Percentiles rank a stretch among this genome's conserved stretches.
phyloP scores from a whole-genome alignment of 92 coral and sea anemone species.

The Palythoa grandiflora region DNA sequence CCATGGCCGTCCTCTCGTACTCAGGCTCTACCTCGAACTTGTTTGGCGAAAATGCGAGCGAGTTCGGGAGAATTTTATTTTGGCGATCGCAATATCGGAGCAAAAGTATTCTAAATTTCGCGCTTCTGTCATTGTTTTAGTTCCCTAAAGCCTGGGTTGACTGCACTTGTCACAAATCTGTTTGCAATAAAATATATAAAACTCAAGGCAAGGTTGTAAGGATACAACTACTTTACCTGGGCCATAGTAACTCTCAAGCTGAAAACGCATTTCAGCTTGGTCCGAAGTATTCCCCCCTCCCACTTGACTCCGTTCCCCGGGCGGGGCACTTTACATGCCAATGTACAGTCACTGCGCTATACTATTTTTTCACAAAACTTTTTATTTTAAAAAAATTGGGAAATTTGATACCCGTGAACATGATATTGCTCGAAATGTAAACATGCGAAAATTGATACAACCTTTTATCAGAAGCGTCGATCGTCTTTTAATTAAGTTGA shows the following conservation, averaged over 20 bases:
- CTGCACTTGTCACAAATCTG: slow-evolving; percentile 26
- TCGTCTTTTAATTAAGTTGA: neutral
- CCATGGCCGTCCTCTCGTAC: too few species aligned
- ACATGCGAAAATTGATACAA: neutral
- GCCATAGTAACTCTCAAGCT: slow-evolving; percentile 6
- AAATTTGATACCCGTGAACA: slow-evolving; percentile 23
- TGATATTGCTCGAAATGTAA: slow-evolving; percentile 31
- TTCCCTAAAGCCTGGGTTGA: slow-evolving; percentile 5
- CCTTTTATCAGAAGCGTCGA: neutral
- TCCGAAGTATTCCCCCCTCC: neutral
- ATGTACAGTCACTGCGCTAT: slow-evolving; percentile 6
- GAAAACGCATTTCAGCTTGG: neutral
- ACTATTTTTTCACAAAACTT: neutral
- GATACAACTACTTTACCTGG: slow-evolving; percentile 6
- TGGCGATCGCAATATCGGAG: slow-evolving; percentile 1
- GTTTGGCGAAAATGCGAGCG: slow-evolving; percentile 27
- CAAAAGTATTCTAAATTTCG: slow-evolving; percentile 18
- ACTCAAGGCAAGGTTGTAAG: neutral
- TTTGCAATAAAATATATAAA: slow-evolving; percentile 11
- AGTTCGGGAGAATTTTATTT: slow-evolving; percentile 12
- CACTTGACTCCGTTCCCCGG: neutral
- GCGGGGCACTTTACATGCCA: neutral
- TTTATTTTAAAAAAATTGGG: neutral
- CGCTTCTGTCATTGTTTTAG: neutral
- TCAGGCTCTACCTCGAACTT: neutral